Conservation (phyloP, 2,888 invertebrate species). For the Romanomermis culicivorax region DNA sequence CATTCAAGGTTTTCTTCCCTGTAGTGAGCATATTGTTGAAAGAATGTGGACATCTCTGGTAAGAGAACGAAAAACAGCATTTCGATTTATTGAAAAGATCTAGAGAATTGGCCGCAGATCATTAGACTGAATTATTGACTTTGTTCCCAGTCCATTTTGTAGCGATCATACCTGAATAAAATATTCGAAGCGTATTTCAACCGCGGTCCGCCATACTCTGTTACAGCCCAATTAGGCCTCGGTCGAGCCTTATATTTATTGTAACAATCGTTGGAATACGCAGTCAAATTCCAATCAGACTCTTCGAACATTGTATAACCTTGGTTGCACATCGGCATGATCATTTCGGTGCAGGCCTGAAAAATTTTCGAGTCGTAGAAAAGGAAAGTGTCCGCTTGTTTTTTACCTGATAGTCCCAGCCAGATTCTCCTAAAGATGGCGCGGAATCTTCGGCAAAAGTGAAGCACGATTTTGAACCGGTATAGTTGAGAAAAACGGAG, state of each 20-base stretch:
- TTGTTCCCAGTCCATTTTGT: too few species aligned
- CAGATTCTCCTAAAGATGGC: slow-evolving; percentile 41
- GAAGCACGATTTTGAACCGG: slow-evolving; percentile 48
- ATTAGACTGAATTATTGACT: too few species aligned
- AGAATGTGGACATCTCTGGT: too few species aligned
- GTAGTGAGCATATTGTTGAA: too few species aligned
- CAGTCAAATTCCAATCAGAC: slow-evolving; percentile 47
- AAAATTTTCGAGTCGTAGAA: slow-evolving; percentile 1
- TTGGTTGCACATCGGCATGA: slow-evolving; percentile 47
- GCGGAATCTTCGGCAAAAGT: slow-evolving; percentile 40
- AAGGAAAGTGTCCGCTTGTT: background rate
- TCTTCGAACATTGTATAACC: slow-evolving; percentile 61
- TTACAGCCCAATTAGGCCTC: slow-evolving; percentile 42
- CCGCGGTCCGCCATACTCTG: slow-evolving; percentile 58
- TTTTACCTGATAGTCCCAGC: slow-evolving; percentile 62
- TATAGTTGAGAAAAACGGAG: slow-evolving; percentile 57
- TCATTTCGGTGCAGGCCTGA: slow-evolving; percentile 82
- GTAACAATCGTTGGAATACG: slow-evolving; percentile 46
- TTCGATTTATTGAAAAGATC: too few species aligned
- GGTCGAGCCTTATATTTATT: slow-evolving; percentile 44
- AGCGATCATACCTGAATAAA: slow-evolving; percentile 37
- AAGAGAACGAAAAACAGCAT: too few species aligned
- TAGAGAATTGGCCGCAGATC: too few species aligned
- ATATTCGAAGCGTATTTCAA: slow-evolving; percentile 42
- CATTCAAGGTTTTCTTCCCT: too few species aligned